Evolutionary conservation across 2,888 invertebrate species (phyloP).

Genomic region (Abrostola triplasia): DNA sequence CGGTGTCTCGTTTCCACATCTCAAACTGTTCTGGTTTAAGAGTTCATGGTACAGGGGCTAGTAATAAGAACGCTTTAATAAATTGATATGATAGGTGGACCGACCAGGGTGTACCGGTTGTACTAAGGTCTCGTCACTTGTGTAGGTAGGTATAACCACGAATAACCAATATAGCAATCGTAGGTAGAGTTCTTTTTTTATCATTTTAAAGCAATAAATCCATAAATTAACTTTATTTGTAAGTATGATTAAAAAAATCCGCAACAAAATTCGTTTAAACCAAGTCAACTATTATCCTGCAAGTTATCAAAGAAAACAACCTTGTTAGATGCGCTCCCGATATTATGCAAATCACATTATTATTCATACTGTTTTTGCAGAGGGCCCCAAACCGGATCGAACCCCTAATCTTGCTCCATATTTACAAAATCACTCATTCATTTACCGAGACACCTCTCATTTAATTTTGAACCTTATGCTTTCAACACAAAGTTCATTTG

Average conservation of each 20-base stretch:
- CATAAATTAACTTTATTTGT: background rate
- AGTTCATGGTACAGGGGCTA: no score
- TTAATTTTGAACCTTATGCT: conserved; percentile 58
- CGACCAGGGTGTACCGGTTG: no score
- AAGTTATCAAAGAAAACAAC: conserved; percentile 83
- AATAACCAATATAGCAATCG: no score
- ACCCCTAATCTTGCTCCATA: conserved; percentile 80
- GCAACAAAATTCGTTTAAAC: conserved; percentile 40
- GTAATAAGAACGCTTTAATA: no score
- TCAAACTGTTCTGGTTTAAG: no score
- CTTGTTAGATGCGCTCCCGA: conserved; percentile 77
- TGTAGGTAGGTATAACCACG: no score
- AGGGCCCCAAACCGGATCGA: conserved; percentile 77
- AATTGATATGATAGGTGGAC: no score
- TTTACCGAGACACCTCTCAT: conserved; percentile 34
- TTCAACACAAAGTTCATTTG: conserved; percentile 8
- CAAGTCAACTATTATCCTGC: conserved; percentile 69
- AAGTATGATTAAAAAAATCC: background rate
- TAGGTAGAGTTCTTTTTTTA: background rate
- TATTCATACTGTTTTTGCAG: conserved; percentile 87
- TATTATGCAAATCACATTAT: conserved; percentile 87
- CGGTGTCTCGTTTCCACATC: no score
- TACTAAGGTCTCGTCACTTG: no score
- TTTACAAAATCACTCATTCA: conserved; percentile 65
- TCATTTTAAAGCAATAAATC: background rate